These are phyloP conservation scores for Limonius californicus DNA, from an alignment of 1,140 invertebrate genomes.

Conservation along the genomic window DNA sequence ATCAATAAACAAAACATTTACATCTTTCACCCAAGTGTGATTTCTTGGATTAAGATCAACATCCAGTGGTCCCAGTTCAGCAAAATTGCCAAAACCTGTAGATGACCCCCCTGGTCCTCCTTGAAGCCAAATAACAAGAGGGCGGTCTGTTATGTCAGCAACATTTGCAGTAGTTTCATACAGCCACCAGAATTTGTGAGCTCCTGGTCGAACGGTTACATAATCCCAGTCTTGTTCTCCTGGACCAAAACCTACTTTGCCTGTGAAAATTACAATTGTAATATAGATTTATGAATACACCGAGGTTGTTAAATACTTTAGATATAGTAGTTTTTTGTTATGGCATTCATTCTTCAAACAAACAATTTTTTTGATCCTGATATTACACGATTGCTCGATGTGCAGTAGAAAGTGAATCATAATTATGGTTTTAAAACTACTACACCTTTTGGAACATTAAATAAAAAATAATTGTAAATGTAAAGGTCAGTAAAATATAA, in stretches of 20 bases:
- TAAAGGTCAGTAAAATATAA: too few species aligned
- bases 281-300: neutral
- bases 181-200: conserved; percentile 82
- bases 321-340: too few species aligned
- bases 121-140: conserved; percentile 67
- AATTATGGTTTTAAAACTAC: too few species aligned
- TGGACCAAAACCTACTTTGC: conserved; percentile 51
- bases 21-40: conserved; percentile 66
- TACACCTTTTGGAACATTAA: too few species aligned
- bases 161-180: conserved; percentile 65
- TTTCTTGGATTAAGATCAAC: conserved; percentile 61
- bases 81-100: conserved; percentile 74
- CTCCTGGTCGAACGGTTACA: conserved; percentile 61
- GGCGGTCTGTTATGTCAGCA: conserved; percentile 55
- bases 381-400: too few species aligned
- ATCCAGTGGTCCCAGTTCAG: conserved; percentile 70
- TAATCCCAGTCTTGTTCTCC: conserved; percentile 67
- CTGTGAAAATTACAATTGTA: too few species aligned
- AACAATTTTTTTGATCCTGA: too few species aligned
- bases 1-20: conserved; percentile 83
- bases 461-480: too few species aligned
- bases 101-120: conserved; percentile 69
- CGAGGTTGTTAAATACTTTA: neutral
- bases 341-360: too few species aligned
- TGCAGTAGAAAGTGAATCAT: too few species aligned